phyloP scores from a whole-genome alignment of 2,888 invertebrate species.

The Lobophora halterata region DNA sequence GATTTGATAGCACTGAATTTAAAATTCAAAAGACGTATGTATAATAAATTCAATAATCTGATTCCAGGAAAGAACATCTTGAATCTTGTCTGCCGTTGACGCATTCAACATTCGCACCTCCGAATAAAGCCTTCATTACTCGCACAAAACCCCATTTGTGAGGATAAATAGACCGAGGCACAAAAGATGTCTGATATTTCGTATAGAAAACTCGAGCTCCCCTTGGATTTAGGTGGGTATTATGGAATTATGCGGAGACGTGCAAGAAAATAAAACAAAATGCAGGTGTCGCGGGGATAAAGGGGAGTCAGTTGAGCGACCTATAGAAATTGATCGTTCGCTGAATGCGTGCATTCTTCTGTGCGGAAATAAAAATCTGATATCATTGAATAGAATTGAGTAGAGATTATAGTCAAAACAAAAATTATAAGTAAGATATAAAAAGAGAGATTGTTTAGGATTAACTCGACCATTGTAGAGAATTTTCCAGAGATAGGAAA shows the following conservation, averaged over 20 bases:
- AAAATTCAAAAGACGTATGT: slow-evolving; percentile 17
- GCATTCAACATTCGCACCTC: slow-evolving; percentile 70
- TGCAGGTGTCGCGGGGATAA: slow-evolving; percentile 64
- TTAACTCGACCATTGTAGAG: no score
- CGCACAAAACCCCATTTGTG: slow-evolving; percentile 71
- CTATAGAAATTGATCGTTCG: slow-evolving; percentile 21
- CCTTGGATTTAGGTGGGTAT: slow-evolving; percentile 68
- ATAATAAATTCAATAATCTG: slow-evolving; percentile 33
- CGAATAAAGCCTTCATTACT: slow-evolving; percentile 75
- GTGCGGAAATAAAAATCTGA: slow-evolving; percentile 4
- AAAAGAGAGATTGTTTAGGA: no score
- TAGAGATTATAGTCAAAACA: slow-evolving; percentile 2
- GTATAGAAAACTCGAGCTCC: slow-evolving; percentile 72
- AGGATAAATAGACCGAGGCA: slow-evolving; percentile 66
- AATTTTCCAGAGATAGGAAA: slow-evolving; percentile 2
- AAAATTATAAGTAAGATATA: slow-evolving; percentile 1
- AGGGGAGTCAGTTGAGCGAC: slow-evolving; percentile 30
- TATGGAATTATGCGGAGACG: slow-evolving; percentile 72
- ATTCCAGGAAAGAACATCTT: slow-evolving; percentile 43
- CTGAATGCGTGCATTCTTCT: slow-evolving; percentile 11
- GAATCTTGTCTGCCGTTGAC: slow-evolving; percentile 54
- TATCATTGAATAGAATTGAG: slow-evolving; percentile 8
- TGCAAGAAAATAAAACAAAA: slow-evolving; percentile 73
- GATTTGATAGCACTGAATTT: slow-evolving; percentile 1
- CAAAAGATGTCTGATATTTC: slow-evolving; percentile 72